A percentile compares a stretch with the other conserved stretches of the same genome.
Evolutionary conservation across 2,113 vertebrate genomes (phyloP).

Genomic region (Tragelaphus strepsiceros): DNA sequence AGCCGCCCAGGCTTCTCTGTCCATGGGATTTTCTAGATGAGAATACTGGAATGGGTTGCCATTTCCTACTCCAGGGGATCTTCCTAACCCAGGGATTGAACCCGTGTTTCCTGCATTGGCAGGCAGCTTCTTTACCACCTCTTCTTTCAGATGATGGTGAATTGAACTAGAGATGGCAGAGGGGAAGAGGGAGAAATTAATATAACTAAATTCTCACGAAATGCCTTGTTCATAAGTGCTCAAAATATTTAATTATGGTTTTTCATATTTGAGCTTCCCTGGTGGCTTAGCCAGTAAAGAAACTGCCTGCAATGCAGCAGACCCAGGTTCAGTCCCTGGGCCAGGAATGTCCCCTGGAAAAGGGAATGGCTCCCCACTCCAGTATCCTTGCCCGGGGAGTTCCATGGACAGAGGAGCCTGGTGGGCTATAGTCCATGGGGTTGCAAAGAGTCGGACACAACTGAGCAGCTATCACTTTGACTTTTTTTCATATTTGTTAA

Average conservation of each 20-base stretch:
- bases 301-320: background rate
- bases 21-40: background rate
- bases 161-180: background rate
- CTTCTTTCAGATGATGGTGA: background rate
- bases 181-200: background rate
- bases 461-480: background rate
- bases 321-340: background rate
- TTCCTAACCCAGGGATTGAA: background rate
- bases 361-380: background rate
- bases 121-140: background rate
- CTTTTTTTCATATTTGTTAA: background rate
- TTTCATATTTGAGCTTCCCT: background rate
- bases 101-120: background rate
- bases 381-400: background rate
- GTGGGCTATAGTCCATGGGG: background rate
- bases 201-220: background rate
- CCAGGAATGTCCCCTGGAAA: background rate
- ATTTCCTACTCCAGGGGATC: background rate
- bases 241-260: background rate
- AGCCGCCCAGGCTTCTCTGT: background rate
- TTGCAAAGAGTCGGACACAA: background rate
- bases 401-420: background rate
- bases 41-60: background rate
- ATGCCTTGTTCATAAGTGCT: background rate
- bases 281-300: background rate